Base-by-base conservation (phyloP, 2,888 invertebrate genomes). In the Idaea straminata region DNA sequence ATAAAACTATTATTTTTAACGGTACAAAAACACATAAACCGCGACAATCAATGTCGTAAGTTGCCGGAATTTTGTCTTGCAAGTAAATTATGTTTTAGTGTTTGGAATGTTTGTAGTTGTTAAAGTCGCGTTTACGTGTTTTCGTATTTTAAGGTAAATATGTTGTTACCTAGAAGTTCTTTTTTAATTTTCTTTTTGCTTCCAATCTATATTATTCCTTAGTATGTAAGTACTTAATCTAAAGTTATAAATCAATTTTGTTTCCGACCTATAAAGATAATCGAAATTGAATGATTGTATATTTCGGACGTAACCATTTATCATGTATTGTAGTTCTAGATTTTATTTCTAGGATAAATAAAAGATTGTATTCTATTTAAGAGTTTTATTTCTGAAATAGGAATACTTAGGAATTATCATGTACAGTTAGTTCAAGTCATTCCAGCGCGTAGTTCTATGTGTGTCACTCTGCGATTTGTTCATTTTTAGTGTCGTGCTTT, bases 221-320 rank as follows among this genome's bases (percentile, higher is more conserved):
- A 89, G 86, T 75, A 78, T 75, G 67, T 88, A 88, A 86, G 86
- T 79, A 74, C 89, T 83, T 82, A 82, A 73, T 84, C 77, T 80
- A 80, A 77, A 79, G 74, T 72, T 70, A 66, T 64, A 84, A 90
- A 91, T 89, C 89, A 88, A 88, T 80, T 89, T 83, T 75, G 78
- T 86, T 88, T 83, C 34, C 83, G 83, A 83, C 74, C 70, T 77
- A 69, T 77, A 47, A 47, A 25, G 25, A 47, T 47, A 84, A 89
- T 87, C 88, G 82, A 89, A 88, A 88, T 89, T 88, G 80, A 85
- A 85, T 85, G 79, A 87, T 83, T 91, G 86, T 91, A 89, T 91
- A 90, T 89, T 90, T 90, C 85, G 86, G 85, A 89, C 84, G 82
- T 84, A 85, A 85, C 74, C 75, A 69, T 83, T 79, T 88, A 87